Base-by-base conservation (phyloP, 1,140 invertebrate genomes). In the Trachelipus rathkii region DNA sequence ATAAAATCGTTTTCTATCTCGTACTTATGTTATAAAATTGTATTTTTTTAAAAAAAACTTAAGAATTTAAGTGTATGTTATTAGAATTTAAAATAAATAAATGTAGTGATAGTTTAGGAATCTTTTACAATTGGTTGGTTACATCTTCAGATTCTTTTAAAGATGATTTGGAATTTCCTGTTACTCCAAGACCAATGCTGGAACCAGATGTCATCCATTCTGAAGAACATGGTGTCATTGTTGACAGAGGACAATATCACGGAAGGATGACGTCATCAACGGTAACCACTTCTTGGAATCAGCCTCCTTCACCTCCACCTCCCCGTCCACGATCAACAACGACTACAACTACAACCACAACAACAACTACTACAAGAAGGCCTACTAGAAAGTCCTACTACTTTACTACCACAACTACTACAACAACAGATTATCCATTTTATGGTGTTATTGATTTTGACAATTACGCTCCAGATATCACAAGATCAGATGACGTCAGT, bases 221-320 rank as follows among this genome's bases (percentile, higher is more conserved):
- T 19, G 76, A 81, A 67, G 77, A 77, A 72, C 77, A 77, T 24
- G 72, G 50, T 19, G 66, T 71, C 8, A 43, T 23, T 44, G 53
- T n/a, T 11, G 72, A 67, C 8, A 46, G 23, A 2, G 76, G 53
- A 2, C 60, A 44, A 0, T 13, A 46, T 15, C 45, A 66, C 60
- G 44, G 74, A 13, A 75, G 60, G n/a, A 74, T 71, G 44, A 72
- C 76, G 13, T 73, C 77, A 15, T 71, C 76, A 2, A 74, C 77
- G 6, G 77, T 73, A 10, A 80, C 77, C 23, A 79, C 71, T 67
- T 81, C 72, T 15, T 50, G 44, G 45, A 78, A 19, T 66, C 21
- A 21, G 60, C 74, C 21, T 74, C 89, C 89, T 15, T 87, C 86
- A 11, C 83, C 84, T 76, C 87, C 86, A 68, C 78, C 72, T 53